phyloP scores from a whole-genome alignment of 2,113 vertebrate species.

The Callopanchax toddi region DNA sequence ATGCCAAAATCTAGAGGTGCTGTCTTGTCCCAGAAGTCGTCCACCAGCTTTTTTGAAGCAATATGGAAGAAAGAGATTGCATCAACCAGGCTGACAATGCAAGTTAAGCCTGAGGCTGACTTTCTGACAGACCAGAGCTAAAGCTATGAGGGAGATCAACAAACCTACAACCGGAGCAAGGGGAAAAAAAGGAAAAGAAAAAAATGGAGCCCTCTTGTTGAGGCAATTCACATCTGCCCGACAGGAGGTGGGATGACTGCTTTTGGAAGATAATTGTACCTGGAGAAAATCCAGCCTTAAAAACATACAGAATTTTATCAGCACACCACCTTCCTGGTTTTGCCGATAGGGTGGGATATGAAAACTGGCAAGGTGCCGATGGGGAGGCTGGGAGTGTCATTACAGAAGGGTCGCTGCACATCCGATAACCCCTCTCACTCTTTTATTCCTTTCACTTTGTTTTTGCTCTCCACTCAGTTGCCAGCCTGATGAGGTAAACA shows the following conservation, averaged over 20 bases:
- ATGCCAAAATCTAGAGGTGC: slow-evolving; percentile 44
- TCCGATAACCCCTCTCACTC: slow-evolving; percentile 50
- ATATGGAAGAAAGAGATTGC: slow-evolving; percentile 58
- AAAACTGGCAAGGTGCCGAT: slow-evolving; percentile 65
- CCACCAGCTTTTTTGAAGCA: slow-evolving; percentile 42
- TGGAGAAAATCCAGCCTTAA: slow-evolving; percentile 60
- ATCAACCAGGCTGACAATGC: slow-evolving; percentile 68
- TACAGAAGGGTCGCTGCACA: slow-evolving; percentile 51
- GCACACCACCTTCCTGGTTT: slow-evolving; percentile 52
- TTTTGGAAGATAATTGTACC: slow-evolving; percentile 70
- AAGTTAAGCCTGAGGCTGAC: slow-evolving; percentile 56
- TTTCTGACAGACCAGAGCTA: slow-evolving; percentile 44
- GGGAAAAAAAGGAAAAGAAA: background rate
- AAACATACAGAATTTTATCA: slow-evolving; percentile 67
- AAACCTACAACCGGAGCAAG: slow-evolving; percentile 28
- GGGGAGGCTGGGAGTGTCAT: slow-evolving; percentile 62
- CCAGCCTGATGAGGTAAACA: slow-evolving; percentile 67
- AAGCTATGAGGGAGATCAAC: slow-evolving; percentile 35
- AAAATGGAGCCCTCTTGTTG: slow-evolving; percentile 36
- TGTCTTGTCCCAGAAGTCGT: slow-evolving; percentile 35
- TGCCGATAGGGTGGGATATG: slow-evolving; percentile 53
- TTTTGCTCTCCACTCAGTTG: slow-evolving; percentile 61
- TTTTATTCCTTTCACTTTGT: slow-evolving; percentile 65
- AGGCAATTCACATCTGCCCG: slow-evolving; percentile 54
- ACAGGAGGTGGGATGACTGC: slow-evolving; percentile 64